Conservation (phyloP, 2,888 invertebrate species). For the Loripinus fragilis region DNA sequence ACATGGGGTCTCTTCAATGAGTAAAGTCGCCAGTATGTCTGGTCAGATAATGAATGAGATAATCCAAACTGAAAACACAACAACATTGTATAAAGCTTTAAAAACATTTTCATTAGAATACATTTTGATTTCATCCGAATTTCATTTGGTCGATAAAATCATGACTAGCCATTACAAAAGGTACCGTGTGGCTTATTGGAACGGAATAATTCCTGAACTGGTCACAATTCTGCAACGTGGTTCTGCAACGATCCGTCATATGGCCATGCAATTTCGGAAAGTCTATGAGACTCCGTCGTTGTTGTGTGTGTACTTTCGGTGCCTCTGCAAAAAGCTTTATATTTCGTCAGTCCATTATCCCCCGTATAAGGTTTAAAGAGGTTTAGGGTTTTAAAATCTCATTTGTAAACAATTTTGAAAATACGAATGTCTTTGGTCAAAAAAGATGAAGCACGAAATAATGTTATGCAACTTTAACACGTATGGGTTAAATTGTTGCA, state of each 20-base stretch:
- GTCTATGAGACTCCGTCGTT: no score
- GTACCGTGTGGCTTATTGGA: no score
- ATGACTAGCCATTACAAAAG: no score
- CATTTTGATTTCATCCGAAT: constrained; percentile 3
- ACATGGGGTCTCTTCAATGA: background rate
- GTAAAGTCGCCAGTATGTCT: constrained; percentile 31
- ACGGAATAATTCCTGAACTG: background rate
- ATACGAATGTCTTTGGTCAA: background rate
- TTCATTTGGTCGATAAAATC: no score
- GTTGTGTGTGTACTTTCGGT: no score
- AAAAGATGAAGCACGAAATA: background rate
- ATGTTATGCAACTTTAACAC: background rate
- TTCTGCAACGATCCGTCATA: no score
- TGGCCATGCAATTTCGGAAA: no score
- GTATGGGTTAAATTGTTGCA: background rate
- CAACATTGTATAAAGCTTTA: constrained; percentile 14
- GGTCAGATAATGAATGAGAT: constrained; percentile 28
- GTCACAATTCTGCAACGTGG: no score
- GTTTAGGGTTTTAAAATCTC: background rate
- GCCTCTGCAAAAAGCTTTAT: no score
- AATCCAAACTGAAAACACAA: constrained; percentile 25
- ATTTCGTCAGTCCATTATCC: no score
- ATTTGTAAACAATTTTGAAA: background rate
- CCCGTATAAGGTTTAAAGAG: background rate
- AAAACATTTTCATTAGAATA: constrained; percentile 4